Evolutionary conservation across 2,113 vertebrate species (phyloP).

Genomic region (Callaeas wilsoni): DNA sequence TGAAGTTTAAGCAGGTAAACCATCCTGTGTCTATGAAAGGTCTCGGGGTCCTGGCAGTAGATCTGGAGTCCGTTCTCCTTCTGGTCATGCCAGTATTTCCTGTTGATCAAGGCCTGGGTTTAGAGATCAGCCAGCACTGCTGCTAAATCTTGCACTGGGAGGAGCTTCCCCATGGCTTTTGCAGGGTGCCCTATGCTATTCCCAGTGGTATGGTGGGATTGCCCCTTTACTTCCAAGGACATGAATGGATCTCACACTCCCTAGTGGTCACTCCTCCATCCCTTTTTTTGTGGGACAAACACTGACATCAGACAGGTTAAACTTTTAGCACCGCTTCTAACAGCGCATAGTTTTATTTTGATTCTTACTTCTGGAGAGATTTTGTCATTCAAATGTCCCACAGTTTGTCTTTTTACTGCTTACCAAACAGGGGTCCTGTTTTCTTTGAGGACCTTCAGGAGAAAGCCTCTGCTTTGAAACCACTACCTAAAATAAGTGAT

Average conservation of each 20-base stretch:
- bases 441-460: not conserved
- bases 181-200: rapidly evolving
- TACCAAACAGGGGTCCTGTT: not conserved
- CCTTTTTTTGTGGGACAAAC: not conserved
- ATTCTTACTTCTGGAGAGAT: not conserved
- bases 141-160: not conserved
- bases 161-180: not conserved
- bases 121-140: not conserved
- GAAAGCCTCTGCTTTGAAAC: not conserved
- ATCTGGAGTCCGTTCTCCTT: not conserved
- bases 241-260: not conserved
- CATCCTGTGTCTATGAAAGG: not conserved
- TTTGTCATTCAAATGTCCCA: not conserved
- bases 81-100: not conserved
- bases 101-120: not conserved
- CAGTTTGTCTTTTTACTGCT: not conserved
- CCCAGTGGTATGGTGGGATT: not conserved
- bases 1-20: not conserved
- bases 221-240: not conserved
- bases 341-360: not conserved
- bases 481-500: not conserved
- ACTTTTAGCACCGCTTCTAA: not conserved
- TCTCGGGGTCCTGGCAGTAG: not conserved
- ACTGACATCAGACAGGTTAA: not conserved
- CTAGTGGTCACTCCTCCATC: rapidly evolving